Evolutionary conservation across 2,888 invertebrate species (phyloP), one percentile per base, ranked within the genome.

Genomic region (Piscicola geometra): DNA sequence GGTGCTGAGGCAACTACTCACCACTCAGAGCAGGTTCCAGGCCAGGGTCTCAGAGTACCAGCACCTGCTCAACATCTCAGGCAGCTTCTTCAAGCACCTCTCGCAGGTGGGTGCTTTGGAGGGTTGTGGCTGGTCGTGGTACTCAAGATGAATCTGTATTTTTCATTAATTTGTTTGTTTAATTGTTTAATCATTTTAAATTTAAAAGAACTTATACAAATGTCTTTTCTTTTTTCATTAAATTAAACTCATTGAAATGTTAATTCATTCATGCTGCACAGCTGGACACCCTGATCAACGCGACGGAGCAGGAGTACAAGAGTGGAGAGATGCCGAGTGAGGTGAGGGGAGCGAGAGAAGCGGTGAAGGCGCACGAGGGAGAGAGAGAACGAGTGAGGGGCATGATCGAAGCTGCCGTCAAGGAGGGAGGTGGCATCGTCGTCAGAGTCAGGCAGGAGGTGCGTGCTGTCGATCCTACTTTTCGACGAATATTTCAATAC

Each of bases 1-100:
- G 67, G 66, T 89, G 77, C 88, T 88, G 74, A 90, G 90, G 84
- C 60, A 56, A 3, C 86, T 92, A 70, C 86, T 88, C 76, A 88
- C 90, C 80, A 88, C 91, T 74, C 89, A 90, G 81, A 88, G 89
- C 77, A 88, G 90, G 80, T 85, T 92, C 76, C 89, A 90, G 81
- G 88, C 89, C 77, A 89, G 91, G 77, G 88, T 90, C 56, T 89
- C 89, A 21, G 90, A 92, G 81, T 92, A 92, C 82, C 90, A 90
- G 82, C 88, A 88, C 33, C 86, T 93, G 71, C 84, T 91, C 70
- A 90, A 91, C 83, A 89, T 90, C 86, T 86, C 91, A 71, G 88
- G 90, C 77, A 88, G 89, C 71, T 91, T 91, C 85, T 90, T 91
- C 85, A 89, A 89, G 80, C 90, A 89, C 82, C 85, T 91, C 76